These are phyloP conservation scores for Aspidiotus rigidus DNA, from an alignment of 2,888 invertebrate species.

Conservation along the genomic window DNA sequence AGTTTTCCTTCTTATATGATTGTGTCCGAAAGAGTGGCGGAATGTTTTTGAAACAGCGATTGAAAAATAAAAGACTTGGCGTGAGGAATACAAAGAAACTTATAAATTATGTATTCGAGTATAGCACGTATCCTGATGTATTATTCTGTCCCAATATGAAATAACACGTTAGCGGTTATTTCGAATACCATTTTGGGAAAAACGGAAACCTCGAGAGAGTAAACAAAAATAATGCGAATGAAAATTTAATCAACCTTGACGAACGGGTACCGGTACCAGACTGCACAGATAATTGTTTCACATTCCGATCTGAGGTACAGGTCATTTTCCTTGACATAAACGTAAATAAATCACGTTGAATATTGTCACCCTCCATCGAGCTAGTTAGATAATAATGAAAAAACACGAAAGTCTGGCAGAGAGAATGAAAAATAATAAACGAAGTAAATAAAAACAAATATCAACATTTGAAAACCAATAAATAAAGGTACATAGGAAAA, in stretches of 20 bases:
- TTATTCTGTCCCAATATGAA: background rate
- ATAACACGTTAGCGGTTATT: constrained; percentile 1
- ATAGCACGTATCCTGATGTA: constrained; percentile 2
- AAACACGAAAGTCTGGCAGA: too few relatives aligned
- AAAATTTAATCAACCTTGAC: background rate
- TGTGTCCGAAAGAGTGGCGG: too few relatives aligned
- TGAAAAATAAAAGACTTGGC: background rate
- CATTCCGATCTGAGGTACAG: background rate
- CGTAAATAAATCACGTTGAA: background rate
- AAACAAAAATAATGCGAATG: constrained; percentile 2
- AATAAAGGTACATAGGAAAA: too few relatives aligned
- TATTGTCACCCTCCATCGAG: too few relatives aligned
- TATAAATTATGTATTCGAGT: background rate
- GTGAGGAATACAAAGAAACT: constrained; percentile 1
- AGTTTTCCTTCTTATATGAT: too few relatives aligned
- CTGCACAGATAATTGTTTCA: background rate
- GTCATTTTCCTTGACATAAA: too few relatives aligned
- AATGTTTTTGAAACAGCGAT: background rate
- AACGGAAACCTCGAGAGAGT: background rate
- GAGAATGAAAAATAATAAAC: too few relatives aligned
- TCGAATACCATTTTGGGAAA: background rate
- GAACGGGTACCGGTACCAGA: background rate
- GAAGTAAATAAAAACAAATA: too few relatives aligned
- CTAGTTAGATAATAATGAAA: too few relatives aligned
- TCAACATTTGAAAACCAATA: too few relatives aligned